Evolutionary conservation across 2,113 vertebrate genomes (phyloP).

Genomic region (Miniopterus natalensis): DNA sequence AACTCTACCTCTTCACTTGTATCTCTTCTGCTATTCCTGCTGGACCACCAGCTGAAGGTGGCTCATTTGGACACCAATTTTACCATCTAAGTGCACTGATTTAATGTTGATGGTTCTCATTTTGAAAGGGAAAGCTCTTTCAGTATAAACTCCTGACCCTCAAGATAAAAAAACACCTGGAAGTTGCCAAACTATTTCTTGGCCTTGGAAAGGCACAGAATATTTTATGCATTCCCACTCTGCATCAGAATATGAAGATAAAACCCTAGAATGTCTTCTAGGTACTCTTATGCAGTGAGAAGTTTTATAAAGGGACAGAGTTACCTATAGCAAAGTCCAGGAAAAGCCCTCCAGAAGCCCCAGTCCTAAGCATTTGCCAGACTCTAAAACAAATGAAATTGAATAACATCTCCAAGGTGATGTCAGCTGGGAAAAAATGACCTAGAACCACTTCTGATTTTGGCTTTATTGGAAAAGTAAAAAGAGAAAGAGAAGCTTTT

Average conservation of each 20-base stretch:
- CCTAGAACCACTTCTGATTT: conserved; percentile 14
- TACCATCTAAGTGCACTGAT: background rate
- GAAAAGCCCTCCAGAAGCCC: background rate
- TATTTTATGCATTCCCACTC: background rate
- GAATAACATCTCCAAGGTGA: background rate
- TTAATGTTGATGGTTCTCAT: background rate
- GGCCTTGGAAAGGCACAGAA: background rate
- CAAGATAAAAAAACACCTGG: background rate
- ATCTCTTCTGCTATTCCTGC: background rate
- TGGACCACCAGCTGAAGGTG: background rate
- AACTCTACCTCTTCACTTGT: background rate
- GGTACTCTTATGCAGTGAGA: background rate
- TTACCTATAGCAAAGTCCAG: background rate
- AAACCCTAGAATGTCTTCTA: background rate
- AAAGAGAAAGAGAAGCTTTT: conserved; percentile 36
- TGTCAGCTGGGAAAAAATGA: background rate
- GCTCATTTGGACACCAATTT: background rate
- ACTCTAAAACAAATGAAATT: conserved; percentile 1
- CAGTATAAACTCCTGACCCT: background rate
- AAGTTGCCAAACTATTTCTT: conserved; percentile 51
- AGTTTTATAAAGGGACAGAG: background rate
- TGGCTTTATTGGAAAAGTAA: conserved; percentile 37
- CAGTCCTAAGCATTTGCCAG: background rate
- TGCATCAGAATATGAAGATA: background rate
- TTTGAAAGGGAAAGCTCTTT: conserved; percentile 37